Base-by-base conservation (phyloP, 2,888 invertebrate species). In the Lycophotia porphyrea region DNA sequence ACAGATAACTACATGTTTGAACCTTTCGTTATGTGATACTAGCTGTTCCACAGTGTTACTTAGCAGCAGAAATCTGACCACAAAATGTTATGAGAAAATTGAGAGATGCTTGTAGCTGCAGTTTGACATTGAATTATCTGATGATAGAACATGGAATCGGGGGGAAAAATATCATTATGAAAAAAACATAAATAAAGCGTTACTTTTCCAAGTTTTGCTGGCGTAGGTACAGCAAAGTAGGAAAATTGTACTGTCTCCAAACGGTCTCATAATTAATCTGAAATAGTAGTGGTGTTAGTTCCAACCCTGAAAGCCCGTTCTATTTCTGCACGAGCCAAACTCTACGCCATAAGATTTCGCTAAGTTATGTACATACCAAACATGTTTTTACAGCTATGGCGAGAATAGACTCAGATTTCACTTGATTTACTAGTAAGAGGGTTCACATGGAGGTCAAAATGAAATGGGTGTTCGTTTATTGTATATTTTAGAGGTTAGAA, bases 251-350 rank as follows among this genome's bases (percentile, higher is more conserved):
- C 24, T 9, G 47, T 24, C 21, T 24, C 47, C 47, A 3, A 47
- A 47, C 24, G 2, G 24, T 60, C 7, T 27, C 42, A 8, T 63
- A 72, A n/a, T 66, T 39, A 72, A 60, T 78, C 18, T 24, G 36
- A 34, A 52, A 65, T 27, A 58, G 44, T 67, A 58, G 34, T 15
- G 21, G 64, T 52, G 55, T 36, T 44, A 76, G 74, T 61, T 68
- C 65, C 88, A 88, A 66, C 86, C 86, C 88, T 88, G 74, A 24
- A 64, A 39, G 5, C 64, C 72, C 47, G 75, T 71, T 84, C 87
- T 88, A 88, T 88, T 88, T 88, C 75, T 67, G 82, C 76, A 55
- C 85, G 80, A 77, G 75, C 84, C 79, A 74, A 88, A 87, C 81
- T 74, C 70, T 74, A 73, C 80, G 75, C 81, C 80, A 78, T 84